Conservation (phyloP, 2,113 vertebrate species). For the Perca schrenkii region DNA sequence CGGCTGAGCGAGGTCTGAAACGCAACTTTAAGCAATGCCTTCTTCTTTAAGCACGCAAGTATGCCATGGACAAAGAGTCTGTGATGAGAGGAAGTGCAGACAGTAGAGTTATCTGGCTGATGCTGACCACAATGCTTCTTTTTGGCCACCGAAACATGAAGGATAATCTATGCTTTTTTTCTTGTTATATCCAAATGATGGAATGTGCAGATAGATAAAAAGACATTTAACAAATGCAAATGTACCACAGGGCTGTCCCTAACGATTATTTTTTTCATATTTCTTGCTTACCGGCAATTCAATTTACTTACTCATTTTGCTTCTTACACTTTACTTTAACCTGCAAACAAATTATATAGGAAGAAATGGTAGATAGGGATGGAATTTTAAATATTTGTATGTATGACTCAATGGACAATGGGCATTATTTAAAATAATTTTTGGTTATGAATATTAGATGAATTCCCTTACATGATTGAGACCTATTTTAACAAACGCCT, state of each 20-base stretch:
- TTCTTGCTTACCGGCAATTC: background rate
- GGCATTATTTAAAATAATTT: background rate
- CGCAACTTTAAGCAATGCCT: conserved; percentile 24
- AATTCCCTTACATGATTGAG: background rate
- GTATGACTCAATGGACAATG: background rate
- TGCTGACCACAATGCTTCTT: too few relatives aligned
- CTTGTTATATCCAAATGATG: background rate
- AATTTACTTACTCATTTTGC: background rate
- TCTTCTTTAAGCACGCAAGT: conserved; percentile 1
- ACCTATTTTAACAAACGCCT: background rate
- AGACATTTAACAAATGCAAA: background rate
- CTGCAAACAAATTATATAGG: background rate
- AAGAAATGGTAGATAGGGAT: background rate
- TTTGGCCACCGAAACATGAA: background rate
- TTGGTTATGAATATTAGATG: background rate
- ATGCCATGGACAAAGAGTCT: background rate
- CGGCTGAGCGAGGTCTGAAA: background rate
- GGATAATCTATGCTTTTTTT: background rate
- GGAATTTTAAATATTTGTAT: background rate
- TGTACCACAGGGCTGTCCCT: background rate
- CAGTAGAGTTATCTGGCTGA: rapidly evolving
- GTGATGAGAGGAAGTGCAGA: background rate
- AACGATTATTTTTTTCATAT: background rate
- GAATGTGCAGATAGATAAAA: background rate
- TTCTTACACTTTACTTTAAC: too few relatives aligned